Base-by-base conservation (phyloP, 2,113 vertebrate genomes). In the Misgurnus anguillicaudatus region DNA sequence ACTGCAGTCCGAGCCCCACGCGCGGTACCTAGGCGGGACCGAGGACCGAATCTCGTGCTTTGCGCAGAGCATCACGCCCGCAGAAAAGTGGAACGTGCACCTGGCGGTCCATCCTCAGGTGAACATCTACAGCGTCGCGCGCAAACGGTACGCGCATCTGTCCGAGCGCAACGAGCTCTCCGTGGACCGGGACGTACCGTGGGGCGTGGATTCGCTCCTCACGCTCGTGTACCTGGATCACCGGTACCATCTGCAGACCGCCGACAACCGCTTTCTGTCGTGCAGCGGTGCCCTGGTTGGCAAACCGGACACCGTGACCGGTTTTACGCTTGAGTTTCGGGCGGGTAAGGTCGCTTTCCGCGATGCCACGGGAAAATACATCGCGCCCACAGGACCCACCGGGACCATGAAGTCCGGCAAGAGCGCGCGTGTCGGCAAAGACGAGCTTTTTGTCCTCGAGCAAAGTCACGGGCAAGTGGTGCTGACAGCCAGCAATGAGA, bases 61-160 rank as follows among this genome's bases (percentile, higher is more conserved):
- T 84, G 95, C 97, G 5, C 95, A 96, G 86, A 87, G 86, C 55
- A 93, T 94, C 80, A 92, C 95, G 0, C 88, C 93, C 0, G 87
- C 94, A 1, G 96, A 97, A 92, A 94, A 92, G 3, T 98, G 97
- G 97, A 94, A 94, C 86, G 94, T 98, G 53, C 97, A 98, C 90
- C 87, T 99, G 85, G 96, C 97, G 81, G 95, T 97, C 91, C 97
- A 99, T 58, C 97, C 97, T 41, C 97, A 96, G 87, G 96, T 97
- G 81, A 97, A 94, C 90, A 87, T 99, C 10, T 99, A 95, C 90
- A 98, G 96, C 90, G 84, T 95, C 13, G 92, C 94, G 87, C 93
- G 97, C 42, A 99, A 98, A 81, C 94, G 97, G 84, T 99, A 95
- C 89, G 96, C 95, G 8, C 96, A 94, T 90, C 93, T 97, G 85